Evolutionary conservation across 1,140 invertebrate genomes (phyloP).

Genomic region (Cyclina sinensis): DNA sequence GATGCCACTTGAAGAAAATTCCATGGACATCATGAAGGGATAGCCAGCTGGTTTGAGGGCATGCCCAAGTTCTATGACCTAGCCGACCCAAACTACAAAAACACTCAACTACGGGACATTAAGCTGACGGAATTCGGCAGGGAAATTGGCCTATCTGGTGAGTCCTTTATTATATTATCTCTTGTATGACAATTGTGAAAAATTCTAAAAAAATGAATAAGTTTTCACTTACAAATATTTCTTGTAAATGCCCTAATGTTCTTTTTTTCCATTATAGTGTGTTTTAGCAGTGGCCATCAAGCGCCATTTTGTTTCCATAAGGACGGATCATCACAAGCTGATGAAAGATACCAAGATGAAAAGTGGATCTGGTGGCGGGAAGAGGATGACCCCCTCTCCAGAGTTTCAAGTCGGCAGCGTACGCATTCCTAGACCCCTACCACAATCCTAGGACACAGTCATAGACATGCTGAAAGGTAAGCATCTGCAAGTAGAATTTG

Average conservation of each 20-base stretch:
- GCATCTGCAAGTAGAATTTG: too few species aligned
- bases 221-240: slow-evolving; percentile 2
- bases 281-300: neutral
- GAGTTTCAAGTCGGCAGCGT: neutral
- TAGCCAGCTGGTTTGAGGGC: too few species aligned
- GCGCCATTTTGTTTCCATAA: slow-evolving; percentile 6
- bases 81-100: too few species aligned
- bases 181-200: too few species aligned
- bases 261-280: neutral
- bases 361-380: slow-evolving; percentile 4
- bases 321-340: neutral
- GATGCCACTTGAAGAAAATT: too few species aligned
- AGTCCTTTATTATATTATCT: too few species aligned
- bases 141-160: too few species aligned
- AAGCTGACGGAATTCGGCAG: too few species aligned
- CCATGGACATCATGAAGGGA: too few species aligned
- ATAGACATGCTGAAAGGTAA: neutral
- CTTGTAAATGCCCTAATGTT: slow-evolving; percentile 1
- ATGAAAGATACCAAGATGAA: slow-evolving; percentile 1
- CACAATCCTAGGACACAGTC: neutral
- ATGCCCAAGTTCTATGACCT: too few species aligned
- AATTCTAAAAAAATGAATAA: slow-evolving; percentile 1
- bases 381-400: slow-evolving; percentile 5
- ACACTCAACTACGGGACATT: too few species aligned
- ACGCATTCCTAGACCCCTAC: slow-evolving; percentile 5